phyloP scores from a whole-genome alignment of 1,140 invertebrate species.

The Galendromus occidentalis region DNA sequence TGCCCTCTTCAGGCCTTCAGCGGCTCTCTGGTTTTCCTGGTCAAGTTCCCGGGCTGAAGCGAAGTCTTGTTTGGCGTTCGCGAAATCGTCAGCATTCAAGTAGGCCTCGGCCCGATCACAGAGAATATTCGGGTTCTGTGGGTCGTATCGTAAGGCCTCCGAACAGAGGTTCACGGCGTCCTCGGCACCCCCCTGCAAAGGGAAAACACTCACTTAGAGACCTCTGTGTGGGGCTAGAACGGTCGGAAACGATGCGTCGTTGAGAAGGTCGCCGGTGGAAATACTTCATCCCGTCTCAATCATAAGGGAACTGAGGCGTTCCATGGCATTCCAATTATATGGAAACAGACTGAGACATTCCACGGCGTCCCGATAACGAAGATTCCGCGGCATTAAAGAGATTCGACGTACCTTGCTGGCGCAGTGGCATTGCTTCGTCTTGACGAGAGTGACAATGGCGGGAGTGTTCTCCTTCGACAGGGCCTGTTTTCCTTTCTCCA shows the following conservation, averaged over 20 bases:
- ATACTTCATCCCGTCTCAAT: no score
- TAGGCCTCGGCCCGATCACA: slow-evolving; percentile 85
- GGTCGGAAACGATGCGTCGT: no score
- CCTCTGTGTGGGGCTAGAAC: no score
- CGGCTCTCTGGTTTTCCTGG: slow-evolving; percentile 51
- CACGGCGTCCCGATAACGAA: no score
- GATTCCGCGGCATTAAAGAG: not conserved
- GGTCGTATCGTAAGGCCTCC: slow-evolving; percentile 50
- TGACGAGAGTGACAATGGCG: slow-evolving; percentile 50
- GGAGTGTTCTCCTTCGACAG: slow-evolving; percentile 46
- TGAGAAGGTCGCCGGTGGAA: no score
- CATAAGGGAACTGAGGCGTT: no score
- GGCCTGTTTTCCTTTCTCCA: slow-evolving; percentile 42
- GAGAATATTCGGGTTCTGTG: slow-evolving; percentile 49
- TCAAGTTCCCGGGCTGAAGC: slow-evolving; percentile 70
- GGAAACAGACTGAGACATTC: no score
- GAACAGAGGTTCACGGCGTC: slow-evolving; percentile 53
- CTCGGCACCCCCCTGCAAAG: slow-evolving; percentile 36
- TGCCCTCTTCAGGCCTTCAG: slow-evolving; percentile 67
- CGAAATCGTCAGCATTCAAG: slow-evolving; percentile 67
- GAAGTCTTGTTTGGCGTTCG: slow-evolving; percentile 66
- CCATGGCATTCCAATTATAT: no score
- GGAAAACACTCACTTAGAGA: no score
- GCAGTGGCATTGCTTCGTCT: slow-evolving; percentile 32
- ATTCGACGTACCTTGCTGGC: slow-evolving; percentile 25